Evolutionary conservation across 2,888 invertebrate genomes (phyloP).

Genomic region (Cremastinae sp.): DNA sequence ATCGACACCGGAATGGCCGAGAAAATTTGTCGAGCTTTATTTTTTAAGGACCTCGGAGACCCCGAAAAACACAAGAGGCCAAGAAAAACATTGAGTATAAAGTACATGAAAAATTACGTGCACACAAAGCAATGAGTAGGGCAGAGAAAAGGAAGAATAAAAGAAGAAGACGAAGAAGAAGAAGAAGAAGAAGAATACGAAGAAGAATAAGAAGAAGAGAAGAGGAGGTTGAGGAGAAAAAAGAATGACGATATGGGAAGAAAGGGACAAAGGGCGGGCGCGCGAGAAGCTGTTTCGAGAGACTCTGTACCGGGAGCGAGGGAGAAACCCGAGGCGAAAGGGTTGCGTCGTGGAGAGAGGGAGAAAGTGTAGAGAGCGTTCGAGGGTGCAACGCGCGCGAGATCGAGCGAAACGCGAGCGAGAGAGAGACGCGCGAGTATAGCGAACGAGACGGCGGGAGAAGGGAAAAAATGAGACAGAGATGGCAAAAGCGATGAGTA

Average conservation of each 20-base stretch:
- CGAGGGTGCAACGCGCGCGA: constrained; percentile 48
- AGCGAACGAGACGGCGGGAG: constrained; percentile 25
- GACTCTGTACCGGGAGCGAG: constrained; percentile 23
- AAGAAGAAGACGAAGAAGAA: neutral
- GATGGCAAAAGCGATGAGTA: constrained; percentile 5
- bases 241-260: too few species aligned
- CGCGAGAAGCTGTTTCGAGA: constrained; percentile 34
- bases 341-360: constrained; percentile 56
- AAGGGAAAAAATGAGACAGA: constrained; percentile 45
- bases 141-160: neutral
- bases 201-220: constrained; percentile 26
- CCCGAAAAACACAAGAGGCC: too few species aligned
- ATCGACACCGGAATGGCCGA: constrained; percentile 15
- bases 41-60: too few species aligned
- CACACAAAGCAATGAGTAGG: neutral
- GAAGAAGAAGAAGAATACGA: constrained; percentile 4
- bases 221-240: constrained; percentile 13
- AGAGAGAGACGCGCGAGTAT: constrained; percentile 43
- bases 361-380: constrained; percentile 45
- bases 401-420: constrained; percentile 58
- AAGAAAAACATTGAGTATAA: too few species aligned
- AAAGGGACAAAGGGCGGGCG: constrained; percentile 6
- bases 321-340: constrained; percentile 48
- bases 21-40: neutral
- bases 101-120: neutral